Evolutionary conservation across 2,797 vertebrate genomes (phyloP), one percentile per base, ranked within the genome.

Genomic region (Lepus townsendii): DNA sequence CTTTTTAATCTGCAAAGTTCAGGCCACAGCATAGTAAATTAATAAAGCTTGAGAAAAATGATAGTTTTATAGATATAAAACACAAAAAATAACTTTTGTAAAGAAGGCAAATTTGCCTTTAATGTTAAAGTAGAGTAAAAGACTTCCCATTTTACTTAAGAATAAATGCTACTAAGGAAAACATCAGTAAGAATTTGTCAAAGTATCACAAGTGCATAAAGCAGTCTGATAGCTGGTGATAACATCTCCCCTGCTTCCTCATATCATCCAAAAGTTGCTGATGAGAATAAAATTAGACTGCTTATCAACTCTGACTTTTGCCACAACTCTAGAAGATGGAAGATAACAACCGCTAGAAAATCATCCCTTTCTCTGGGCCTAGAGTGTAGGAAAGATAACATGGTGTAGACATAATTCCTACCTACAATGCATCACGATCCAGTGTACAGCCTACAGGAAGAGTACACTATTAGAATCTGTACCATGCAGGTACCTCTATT

Each of bases 211-310:
- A 93, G 50, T 82, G 19, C 60, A 83, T 72, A 79, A 69, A 73
- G 30, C 65, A 79, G 26, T 91, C 82, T 88, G 86, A 73, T 71
- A 72, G 47, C 47, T 69, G 60, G 12, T 83, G 87, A 94, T 88
- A 89, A 69, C 1, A 80, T 96, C 79, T 93, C 80, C 87, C 13
- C 30, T 87, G 42, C 50, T 82, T 90, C 30, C 77, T 93, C 30
- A 6, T 77, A 63, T 90, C 57, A 71, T 79, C 76, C 69, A 80
- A 17, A 66, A 24, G 35, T 82, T 96, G 96, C 54, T 96, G 72
- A 94, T 82, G 66, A 94, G 71, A 95, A 87, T 3, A 90, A 96
- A 96, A 93, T 96, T 95, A 96, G 96, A 95, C 50, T 88, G 71
- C 32, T 94, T 91, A 92, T 96, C 78, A 84, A 71, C 65, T 96